phyloP scores from a whole-genome alignment of 2,113 vertebrate genomes.

The Hydropotes inermis region DNA sequence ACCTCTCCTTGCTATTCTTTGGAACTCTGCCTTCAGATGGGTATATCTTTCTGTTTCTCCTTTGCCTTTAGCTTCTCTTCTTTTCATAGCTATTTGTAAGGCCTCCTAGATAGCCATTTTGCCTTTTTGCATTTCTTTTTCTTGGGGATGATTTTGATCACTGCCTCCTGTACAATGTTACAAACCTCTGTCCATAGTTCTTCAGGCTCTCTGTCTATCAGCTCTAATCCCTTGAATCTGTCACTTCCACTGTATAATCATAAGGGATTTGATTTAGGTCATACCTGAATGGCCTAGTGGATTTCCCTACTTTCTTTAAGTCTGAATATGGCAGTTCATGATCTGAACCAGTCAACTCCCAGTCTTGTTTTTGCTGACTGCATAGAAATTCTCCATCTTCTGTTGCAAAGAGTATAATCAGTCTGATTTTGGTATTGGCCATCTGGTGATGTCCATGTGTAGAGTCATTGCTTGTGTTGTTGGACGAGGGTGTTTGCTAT shows the following conservation, averaged over 20 bases:
- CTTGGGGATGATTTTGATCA: neutral
- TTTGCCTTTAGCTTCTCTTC: neutral
- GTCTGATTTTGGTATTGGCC: neutral
- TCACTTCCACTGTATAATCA: neutral
- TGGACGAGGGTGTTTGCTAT: neutral
- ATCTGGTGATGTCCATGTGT: neutral
- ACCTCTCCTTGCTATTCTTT: neutral
- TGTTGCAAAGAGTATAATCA: neutral
- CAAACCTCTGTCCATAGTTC: neutral
- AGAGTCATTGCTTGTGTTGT: neutral
- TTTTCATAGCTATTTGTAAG: neutral
- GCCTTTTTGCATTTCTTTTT: neutral
- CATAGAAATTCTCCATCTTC: neutral
- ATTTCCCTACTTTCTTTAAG: neutral
- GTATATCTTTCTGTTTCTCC: neutral
- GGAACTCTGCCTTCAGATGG: neutral
- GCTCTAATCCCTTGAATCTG: neutral
- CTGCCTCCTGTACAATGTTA: neutral
- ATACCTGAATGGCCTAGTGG: neutral
- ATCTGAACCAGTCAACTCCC: neutral
- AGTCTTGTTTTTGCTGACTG: neutral
- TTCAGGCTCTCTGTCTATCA: neutral
- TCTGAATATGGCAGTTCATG: neutral
- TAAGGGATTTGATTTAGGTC: neutral
- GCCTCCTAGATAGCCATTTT: neutral